These are phyloP conservation scores for Thryonomys swinderianus DNA, from an alignment of 2,113 vertebrate genomes.

Conservation along the genomic window DNA sequence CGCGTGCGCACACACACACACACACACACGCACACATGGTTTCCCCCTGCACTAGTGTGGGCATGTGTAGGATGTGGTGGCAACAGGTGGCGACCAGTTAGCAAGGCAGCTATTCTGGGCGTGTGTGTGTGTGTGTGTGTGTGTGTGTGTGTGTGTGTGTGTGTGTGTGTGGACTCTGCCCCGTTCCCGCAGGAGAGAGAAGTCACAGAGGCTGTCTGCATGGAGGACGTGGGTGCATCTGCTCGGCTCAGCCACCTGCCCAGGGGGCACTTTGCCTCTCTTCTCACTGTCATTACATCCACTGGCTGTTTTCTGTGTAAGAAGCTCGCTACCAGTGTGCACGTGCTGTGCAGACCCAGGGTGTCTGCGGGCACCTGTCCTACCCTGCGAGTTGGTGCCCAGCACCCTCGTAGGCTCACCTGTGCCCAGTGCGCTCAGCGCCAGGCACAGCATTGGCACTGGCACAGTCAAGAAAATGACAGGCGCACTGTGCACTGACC, in stretches of 20 bases:
- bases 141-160: not conserved
- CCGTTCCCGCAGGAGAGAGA: too few species aligned
- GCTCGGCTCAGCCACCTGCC: not conserved
- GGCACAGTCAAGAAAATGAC: not conserved
- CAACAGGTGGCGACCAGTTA: not conserved
- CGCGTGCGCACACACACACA: too few species aligned
- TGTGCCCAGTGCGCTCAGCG: not conserved
- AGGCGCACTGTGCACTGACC: not conserved
- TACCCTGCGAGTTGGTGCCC: not conserved
- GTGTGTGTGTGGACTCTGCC: not conserved
- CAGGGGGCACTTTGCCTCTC: not conserved
- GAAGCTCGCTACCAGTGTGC: not conserved
- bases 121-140: not conserved
- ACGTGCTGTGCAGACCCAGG: not conserved
- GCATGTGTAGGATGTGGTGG: not conserved
- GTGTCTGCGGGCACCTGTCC: not conserved
- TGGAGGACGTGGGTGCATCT: too few species aligned
- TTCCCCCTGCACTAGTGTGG: not conserved
- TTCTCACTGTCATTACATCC: not conserved
- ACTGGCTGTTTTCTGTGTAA: not conserved
- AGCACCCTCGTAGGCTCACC: not conserved
- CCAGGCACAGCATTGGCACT: not conserved
- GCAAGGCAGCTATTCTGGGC: not conserved
- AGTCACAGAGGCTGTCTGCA: too few species aligned
- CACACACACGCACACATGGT: not conserved